Evolutionary conservation across 2,797 vertebrate species (phyloP).

Genomic region (Chaunax sp.): DNA sequence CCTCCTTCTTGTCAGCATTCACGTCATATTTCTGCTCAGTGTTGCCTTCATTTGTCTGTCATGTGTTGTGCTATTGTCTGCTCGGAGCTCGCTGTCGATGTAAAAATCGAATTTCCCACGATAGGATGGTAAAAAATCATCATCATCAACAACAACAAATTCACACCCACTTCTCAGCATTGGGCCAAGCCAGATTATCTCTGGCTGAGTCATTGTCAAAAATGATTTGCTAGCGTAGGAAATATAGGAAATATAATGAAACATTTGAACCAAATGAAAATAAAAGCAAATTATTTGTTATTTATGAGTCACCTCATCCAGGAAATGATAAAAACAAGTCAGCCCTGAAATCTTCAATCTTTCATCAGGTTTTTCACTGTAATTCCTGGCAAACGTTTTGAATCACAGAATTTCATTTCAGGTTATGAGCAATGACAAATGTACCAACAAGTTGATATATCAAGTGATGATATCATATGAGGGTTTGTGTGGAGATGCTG

Average conservation of each 20-base stretch:
- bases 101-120: conserved; percentile 6
- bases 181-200: neutral
- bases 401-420: neutral
- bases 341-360: neutral
- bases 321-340: conserved; percentile 6
- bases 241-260: neutral
- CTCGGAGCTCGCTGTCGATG: neutral
- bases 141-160: conserved; percentile 1
- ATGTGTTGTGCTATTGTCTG: no score
- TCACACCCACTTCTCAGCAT: neutral
- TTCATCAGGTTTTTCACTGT: conserved; percentile 22
- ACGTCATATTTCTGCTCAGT: no score
- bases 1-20: no score
- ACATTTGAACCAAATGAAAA: conserved; percentile 33
- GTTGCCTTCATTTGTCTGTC: no score
- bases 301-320: conserved; percentile 37
- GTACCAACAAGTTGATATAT: no score
- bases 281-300: conserved; percentile 27
- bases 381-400: conserved; percentile 20
- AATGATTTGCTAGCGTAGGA: neutral
- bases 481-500: conserved; percentile 12
- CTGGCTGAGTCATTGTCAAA: neutral
- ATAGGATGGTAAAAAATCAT: neutral
- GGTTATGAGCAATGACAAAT: conserved; percentile 5
- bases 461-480: conserved; percentile 12